phyloP scores from a whole-genome alignment of 2,113 vertebrate species.

The Microcebus jonahi region DNA sequence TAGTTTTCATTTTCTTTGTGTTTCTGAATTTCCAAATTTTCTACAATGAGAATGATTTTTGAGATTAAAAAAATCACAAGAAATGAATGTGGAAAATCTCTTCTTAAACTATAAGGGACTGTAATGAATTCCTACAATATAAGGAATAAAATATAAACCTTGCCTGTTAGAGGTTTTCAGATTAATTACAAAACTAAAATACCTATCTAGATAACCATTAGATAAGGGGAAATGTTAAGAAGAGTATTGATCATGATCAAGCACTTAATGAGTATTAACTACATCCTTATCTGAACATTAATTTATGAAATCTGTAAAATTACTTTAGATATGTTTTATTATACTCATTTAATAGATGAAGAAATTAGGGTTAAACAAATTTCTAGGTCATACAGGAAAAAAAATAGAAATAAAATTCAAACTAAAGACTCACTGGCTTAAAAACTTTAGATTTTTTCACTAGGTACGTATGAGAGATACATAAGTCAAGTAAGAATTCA shows the following conservation, averaged over 20 bases:
- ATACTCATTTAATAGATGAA: neutral
- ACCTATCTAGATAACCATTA: neutral
- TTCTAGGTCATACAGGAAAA: neutral
- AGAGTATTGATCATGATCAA: neutral
- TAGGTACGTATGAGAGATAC: neutral
- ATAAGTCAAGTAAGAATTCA: neutral
- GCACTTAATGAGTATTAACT: neutral
- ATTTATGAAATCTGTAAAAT: neutral
- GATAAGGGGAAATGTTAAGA: neutral
- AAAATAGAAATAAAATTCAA: neutral
- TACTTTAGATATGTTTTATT: neutral
- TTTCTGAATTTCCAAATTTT: neutral
- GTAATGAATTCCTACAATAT: neutral
- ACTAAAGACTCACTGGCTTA: neutral
- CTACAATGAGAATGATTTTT: neutral
- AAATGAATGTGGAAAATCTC: neutral
- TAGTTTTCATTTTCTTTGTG: neutral
- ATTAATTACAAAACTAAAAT: conserved; percentile 31
- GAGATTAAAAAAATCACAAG: neutral
- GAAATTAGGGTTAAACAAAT: neutral
- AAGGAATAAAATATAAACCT: neutral
- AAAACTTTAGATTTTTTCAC: neutral
- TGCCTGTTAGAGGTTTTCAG: neutral
- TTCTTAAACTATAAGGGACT: neutral
- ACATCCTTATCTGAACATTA: neutral